Conservation (phyloP, 2,888 invertebrate genomes). For the Pyrrhia umbra region DNA sequence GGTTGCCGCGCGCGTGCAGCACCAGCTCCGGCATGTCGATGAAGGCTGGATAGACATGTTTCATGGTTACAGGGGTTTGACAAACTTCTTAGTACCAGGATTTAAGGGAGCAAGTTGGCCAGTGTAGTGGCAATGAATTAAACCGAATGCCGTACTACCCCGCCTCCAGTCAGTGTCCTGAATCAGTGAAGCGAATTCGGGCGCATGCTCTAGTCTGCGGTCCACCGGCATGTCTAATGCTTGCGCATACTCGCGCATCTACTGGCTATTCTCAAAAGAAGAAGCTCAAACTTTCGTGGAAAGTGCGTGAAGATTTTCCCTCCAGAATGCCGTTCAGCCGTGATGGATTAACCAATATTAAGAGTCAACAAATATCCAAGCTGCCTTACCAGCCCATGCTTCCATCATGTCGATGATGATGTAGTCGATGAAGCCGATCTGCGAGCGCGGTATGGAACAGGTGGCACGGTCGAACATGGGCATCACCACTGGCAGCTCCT, state of each 20-base stretch:
- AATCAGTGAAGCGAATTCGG: no score
- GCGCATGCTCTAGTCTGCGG: no score
- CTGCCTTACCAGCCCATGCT: conserved; percentile 97
- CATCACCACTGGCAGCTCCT: conserved; percentile 98
- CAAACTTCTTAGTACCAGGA: neutral
- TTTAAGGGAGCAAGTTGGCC: neutral
- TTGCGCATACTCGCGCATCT: no score
- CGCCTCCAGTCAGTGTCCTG: no score
- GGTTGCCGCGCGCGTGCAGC: conserved; percentile 95
- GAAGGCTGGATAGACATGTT: conserved; percentile 91
- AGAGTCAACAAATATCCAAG: neutral
- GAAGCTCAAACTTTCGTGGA: no score
- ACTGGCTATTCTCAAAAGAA: no score
- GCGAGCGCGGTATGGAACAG: conserved; percentile 99
- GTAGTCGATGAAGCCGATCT: conserved; percentile 99
- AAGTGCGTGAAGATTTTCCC: no score
- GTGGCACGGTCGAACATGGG: conserved; percentile 98
- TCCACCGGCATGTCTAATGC: no score
- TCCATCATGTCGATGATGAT: conserved; percentile 99
- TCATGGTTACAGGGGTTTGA: neutral
- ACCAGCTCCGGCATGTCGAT: conserved; percentile 98
- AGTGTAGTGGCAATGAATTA: no score
- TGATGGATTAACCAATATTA: no score
- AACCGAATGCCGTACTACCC: no score
- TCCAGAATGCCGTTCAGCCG: no score